Evolutionary conservation across 1,140 invertebrate species (phyloP), one percentile per base, ranked within the genome.

Genomic region (Lucilia cuprina): DNA sequence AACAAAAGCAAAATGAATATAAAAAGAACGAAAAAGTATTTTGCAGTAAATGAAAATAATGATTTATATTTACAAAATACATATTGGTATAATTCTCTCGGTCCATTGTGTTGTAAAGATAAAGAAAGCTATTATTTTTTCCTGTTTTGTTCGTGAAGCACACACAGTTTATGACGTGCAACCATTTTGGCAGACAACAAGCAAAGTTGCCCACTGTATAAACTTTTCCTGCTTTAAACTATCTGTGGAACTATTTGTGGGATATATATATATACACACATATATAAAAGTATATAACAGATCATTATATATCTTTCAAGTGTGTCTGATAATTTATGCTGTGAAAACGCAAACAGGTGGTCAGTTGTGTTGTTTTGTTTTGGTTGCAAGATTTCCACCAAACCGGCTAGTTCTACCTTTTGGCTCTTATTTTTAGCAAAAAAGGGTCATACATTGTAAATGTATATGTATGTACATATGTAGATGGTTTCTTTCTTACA

Each of bases 21-120:
- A 35, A 41, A 41, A n/a, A 21, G 9, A 78, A 7, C 2, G 55
- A 47, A 41, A 5, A 50, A n/a, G 7, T 19, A 49, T 19, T 17
- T 49, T 49, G 49, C 49, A 80, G 77, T 80, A 80, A 80, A 80
- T 80, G n/a, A 80, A 80, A 80, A 80, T 80, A 80, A 80, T 80
- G 77, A 80, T 49, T 78, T 78, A 78, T 75, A 75, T 78, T 78
- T 47, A 34, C 25, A 34, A 75, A 78, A 78, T 60, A n/a, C 55
- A 78, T 78, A 78, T 41, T 78, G 34, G 75, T 35, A 17, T 47
- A 78, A 78, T 78, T n/a, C 75, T 41, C 41, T 41, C n/a, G 34
- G 34, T 41, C 41, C 34, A 78, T 41, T 78, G 41, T 78, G 75
- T 41, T 41, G 34, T 14, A 7, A 78, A 78, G 75, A n/a, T 60